Percentiles rank a stretch among this genome's conserved stretches.
Evolutionary conservation across 2,113 vertebrate genomes (phyloP).

Genomic region (Clarias gariepinus): DNA sequence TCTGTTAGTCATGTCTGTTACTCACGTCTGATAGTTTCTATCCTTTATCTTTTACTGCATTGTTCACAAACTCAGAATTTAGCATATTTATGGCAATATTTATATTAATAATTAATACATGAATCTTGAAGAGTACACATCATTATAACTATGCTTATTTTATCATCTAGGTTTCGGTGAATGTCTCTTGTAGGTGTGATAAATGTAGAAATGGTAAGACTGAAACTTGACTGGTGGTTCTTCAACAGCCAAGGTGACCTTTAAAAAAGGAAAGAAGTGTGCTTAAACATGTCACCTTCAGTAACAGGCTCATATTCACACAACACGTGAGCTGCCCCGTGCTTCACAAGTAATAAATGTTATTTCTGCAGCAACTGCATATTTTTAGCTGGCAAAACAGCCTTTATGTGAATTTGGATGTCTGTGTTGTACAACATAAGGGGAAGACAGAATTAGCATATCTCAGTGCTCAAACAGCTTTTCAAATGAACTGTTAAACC

Average conservation of each 20-base stretch:
- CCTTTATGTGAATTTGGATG: slow-evolving; percentile 42
- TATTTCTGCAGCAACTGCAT: slow-evolving; percentile 61
- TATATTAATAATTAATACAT: background rate
- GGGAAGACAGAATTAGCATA: slow-evolving; percentile 47
- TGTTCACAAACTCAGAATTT: background rate
- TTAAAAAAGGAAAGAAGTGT: slow-evolving; percentile 60
- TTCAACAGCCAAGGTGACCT: slow-evolving; percentile 64
- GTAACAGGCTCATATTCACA: slow-evolving; percentile 61
- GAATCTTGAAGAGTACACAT: background rate
- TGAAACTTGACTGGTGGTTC: slow-evolving; percentile 60
- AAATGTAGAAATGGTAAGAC: slow-evolving; percentile 56
- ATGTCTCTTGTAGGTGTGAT: slow-evolving; percentile 4
- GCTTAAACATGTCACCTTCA: slow-evolving; percentile 60
- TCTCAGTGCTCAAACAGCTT: slow-evolving; percentile 35
- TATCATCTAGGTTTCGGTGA: background rate
- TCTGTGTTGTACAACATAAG: slow-evolving; percentile 55
- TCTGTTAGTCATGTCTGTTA: background rate
- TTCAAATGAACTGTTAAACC: slow-evolving; percentile 50
- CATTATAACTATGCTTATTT: background rate
- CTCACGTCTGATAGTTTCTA: background rate
- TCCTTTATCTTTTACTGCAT: background rate
- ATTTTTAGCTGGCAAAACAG: slow-evolving; percentile 58
- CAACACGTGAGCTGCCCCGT: slow-evolving; percentile 41
- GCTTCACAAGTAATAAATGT: slow-evolving; percentile 61
- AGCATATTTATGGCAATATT: no score